Base-by-base conservation (phyloP, 2,888 invertebrate species). In the Agriopis leucophaearia region DNA sequence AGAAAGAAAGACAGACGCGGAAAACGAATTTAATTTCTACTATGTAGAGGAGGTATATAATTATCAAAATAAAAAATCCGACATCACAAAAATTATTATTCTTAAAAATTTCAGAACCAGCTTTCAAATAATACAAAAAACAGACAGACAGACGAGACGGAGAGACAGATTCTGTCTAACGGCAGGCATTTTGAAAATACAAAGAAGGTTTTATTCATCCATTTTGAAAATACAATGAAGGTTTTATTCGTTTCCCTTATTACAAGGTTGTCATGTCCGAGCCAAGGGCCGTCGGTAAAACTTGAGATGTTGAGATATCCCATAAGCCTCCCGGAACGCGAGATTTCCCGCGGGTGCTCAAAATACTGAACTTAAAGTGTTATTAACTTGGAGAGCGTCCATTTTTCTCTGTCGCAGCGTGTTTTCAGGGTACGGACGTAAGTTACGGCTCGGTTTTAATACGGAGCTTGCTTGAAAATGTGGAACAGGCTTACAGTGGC, bases 341-440 rank as follows among this genome's bases (percentile, higher is more conserved):
- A 71, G 71, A 75, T 75, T 75, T 75, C 75, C 74, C 74, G 48
- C 58, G 64, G 68, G 59, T 58, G 57, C 58, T 64, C 68, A 65
- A 72, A 72, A 75, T 69, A 72, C 72, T 72, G 65, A 68, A 70
- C 72, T 73, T 69, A 67, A 74, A 73, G 59, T 72, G 72, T 72
- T 71, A 74, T 72, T 72, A 74, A 72, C 59, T 70, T 60, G 38
- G 74, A 65, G 67, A 67, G 64, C 55, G 62, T 61, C 69, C 69
- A 74, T 74, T 72, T 74, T 72, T 74, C 71, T 74, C 52, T 56
- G 72, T 72, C 69, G 67, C 64, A 61, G 63, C 65, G 67, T 56
- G 63, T 74, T 64, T 55, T 47, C 54, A 50, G 48, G 47, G 13
- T 50, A 61, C 18, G 8, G 18, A 45, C 38, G 48, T 54, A 55